Percentiles rank a stretch among this genome's conserved stretches.
These are phyloP conservation scores for Anarsia innoxiella DNA, from an alignment of 2,888 invertebrate genomes.

Conservation along the genomic window DNA sequence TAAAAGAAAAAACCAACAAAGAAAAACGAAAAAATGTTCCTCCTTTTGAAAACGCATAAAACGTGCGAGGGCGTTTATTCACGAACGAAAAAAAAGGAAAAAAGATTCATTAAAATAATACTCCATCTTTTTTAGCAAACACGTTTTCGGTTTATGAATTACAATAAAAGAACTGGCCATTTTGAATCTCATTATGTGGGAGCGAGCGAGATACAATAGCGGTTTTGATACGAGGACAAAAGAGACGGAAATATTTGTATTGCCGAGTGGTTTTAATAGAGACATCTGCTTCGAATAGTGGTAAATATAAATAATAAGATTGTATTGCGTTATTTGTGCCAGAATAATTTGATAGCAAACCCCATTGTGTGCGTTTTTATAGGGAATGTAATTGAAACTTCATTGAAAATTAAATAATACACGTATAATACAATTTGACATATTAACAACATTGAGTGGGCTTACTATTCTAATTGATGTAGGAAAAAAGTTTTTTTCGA, in stretches of 20 bases:
- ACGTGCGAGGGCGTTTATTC: slow-evolving; percentile 31
- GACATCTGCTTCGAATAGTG: slow-evolving; percentile 51
- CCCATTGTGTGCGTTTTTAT: slow-evolving; percentile 3
- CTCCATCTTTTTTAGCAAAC: slow-evolving; percentile 39
- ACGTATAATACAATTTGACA: slow-evolving; percentile 4
- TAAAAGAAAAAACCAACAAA: slow-evolving; percentile 35
- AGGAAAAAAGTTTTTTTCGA: no score
- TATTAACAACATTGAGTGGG: no score
- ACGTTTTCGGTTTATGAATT: slow-evolving; percentile 26
- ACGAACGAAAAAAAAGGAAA: slow-evolving; percentile 24
- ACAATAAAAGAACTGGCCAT: slow-evolving; percentile 47
- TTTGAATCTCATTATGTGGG: slow-evolving; percentile 51
- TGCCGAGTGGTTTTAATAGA: slow-evolving; percentile 30
- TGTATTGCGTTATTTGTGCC: slow-evolving; percentile 25
- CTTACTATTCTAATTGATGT: no score
- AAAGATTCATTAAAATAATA: slow-evolving; percentile 52
- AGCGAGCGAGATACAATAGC: slow-evolving; percentile 32
- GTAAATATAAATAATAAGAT: slow-evolving; percentile 20
- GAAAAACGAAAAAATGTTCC: slow-evolving; percentile 25
- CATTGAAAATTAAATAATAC: no score
- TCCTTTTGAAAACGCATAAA: slow-evolving; percentile 20
- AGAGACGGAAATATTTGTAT: slow-evolving; percentile 27
- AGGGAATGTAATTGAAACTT: slow-evolving; percentile 7
- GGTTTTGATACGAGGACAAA: slow-evolving; percentile 25
- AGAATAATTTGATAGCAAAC: slow-evolving; percentile 19